Evolutionary conservation across 2,113 vertebrate genomes (phyloP).

Genomic region (Percina caprodes): DNA sequence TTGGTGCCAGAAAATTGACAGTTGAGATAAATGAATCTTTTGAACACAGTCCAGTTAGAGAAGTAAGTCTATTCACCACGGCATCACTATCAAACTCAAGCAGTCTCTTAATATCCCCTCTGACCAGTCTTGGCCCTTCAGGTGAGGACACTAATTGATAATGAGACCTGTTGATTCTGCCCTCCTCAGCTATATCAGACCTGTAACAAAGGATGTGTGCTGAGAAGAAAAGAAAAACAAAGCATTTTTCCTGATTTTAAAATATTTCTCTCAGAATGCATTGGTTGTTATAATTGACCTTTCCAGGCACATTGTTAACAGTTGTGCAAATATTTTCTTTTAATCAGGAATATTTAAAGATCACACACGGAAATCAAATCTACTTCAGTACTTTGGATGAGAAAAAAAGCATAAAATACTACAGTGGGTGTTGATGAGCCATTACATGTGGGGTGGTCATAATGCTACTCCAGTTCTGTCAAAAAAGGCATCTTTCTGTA

Average conservation of each 20-base stretch:
- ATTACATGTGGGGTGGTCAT: slow-evolving; percentile 15
- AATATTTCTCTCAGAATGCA: slow-evolving; percentile 21
- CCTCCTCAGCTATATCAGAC: slow-evolving; percentile 17
- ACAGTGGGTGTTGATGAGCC: slow-evolving; percentile 3
- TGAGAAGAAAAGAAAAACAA: neutral
- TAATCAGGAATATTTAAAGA: slow-evolving; percentile 34
- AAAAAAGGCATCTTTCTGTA: slow-evolving; percentile 16
- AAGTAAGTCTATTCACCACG: slow-evolving; percentile 58
- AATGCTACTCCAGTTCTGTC: slow-evolving; percentile 32
- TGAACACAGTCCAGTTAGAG: slow-evolving; percentile 68
- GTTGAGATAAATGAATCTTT: slow-evolving; percentile 49
- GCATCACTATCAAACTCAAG: slow-evolving; percentile 46
- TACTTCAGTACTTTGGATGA: slow-evolving; percentile 2
- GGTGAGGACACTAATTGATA: slow-evolving; percentile 12
- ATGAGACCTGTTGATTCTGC: slow-evolving; percentile 13
- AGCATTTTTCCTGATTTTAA: slow-evolving; percentile 34
- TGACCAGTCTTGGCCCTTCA: slow-evolving; percentile 29
- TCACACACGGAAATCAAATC: slow-evolving; percentile 14
- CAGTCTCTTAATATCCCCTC: slow-evolving; percentile 19
- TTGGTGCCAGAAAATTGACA: slow-evolving; percentile 55
- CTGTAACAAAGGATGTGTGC: slow-evolving; percentile 35
- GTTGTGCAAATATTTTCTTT: slow-evolving; percentile 59
- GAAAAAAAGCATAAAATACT: slow-evolving; percentile 6
- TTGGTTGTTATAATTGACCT: slow-evolving; percentile 39
- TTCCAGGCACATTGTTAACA: slow-evolving; percentile 49